Evolutionary conservation across 2,113 vertebrate genomes (phyloP).

Genomic region (Pardalotus punctatus): DNA sequence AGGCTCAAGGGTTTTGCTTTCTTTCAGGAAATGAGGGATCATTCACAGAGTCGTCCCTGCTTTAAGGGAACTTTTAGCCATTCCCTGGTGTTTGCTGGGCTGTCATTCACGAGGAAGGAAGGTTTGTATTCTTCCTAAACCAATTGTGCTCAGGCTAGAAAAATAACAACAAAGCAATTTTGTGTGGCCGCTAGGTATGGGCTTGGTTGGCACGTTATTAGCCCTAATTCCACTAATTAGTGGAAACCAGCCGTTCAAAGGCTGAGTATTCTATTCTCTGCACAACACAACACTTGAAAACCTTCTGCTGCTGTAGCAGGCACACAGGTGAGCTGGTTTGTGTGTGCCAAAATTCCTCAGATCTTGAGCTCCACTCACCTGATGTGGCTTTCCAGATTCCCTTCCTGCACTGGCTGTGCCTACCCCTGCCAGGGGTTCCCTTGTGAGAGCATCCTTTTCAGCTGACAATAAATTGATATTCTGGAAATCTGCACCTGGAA

Average conservation of each 20-base stretch:
- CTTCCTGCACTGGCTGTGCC: no score
- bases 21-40: neutral
- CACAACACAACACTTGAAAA: neutral
- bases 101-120: neutral
- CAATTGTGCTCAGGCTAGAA: neutral
- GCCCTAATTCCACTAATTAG: neutral
- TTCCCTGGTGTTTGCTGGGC: neutral
- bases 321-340: neutral
- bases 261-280: neutral
- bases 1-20: neutral
- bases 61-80: neutral
- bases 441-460: no score
- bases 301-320: neutral
- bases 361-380: no score
- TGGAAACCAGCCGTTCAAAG: neutral
- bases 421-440: no score
- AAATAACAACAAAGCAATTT: neutral
- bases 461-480: no score
- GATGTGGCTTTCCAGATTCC: no score
- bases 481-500: neutral
- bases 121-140: neutral
- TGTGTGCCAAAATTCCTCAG: neutral
- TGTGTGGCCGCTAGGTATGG: neutral
- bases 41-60: neutral
- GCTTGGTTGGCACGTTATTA: neutral